phyloP scores from a whole-genome alignment of 30 jellyfish, hydroid and myxozoan genomes.

The Clytia hemisphaerica region DNA sequence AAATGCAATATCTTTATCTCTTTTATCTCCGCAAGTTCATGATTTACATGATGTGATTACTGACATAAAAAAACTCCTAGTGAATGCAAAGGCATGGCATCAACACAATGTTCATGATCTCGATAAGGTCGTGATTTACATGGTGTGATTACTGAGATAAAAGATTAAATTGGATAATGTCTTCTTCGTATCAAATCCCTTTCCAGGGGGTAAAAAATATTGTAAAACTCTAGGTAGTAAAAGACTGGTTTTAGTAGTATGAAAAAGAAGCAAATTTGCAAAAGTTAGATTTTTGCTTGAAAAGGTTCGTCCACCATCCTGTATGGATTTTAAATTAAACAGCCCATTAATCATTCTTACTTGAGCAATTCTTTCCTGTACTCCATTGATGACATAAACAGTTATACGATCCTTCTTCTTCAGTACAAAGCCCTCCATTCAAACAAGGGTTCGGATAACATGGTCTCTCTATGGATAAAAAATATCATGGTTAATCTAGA shows the following conservation, averaged over 20 bases:
- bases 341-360: conserved; percentile 11
- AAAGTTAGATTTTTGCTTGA: background rate
- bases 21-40: too few relatives aligned
- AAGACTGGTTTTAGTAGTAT: too few relatives aligned
- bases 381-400: conserved; percentile 72
- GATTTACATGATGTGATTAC: too few relatives aligned
- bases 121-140: conserved; percentile 78
- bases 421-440: conserved; percentile 64
- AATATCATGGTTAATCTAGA: background rate
- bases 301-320: background rate
- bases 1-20: too few relatives aligned
- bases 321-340: background rate
- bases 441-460: conserved; percentile 73
- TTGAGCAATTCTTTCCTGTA: conserved; percentile 64
- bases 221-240: too few relatives aligned
- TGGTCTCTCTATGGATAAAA: conserved; percentile 21
- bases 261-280: background rate
- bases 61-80: too few relatives aligned
- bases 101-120: conserved; percentile 78
- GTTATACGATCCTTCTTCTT: conserved; percentile 59
- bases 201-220: too few relatives aligned
- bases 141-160: conserved; percentile 67
- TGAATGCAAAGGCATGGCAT: too few relatives aligned
- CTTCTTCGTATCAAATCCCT: too few relatives aligned
- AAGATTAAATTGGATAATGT: too few relatives aligned